Percentiles rank a stretch among this genome's conserved stretches.
phyloP scores from a whole-genome alignment of 2,797 vertebrate genomes.

The Anomalospiza imberbis region DNA sequence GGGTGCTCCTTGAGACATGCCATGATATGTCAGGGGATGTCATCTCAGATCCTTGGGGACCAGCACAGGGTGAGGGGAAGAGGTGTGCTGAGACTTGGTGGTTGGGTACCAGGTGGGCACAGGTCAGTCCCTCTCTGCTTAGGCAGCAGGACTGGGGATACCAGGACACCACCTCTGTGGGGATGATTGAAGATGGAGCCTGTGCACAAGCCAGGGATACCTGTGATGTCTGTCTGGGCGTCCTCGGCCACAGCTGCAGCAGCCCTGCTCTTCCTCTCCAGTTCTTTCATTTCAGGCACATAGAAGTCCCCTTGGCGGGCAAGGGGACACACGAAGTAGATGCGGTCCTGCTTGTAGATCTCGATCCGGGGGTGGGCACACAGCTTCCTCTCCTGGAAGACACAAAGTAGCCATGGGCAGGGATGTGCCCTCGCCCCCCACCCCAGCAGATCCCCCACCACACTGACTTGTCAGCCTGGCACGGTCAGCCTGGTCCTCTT shows the following conservation, averaged over 20 bases:
- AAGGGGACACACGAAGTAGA: conserved; percentile 88
- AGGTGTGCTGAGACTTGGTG: background rate
- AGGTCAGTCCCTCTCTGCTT: background rate
- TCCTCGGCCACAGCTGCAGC: conserved; percentile 74
- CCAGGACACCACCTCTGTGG: background rate
- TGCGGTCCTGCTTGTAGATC: conserved; percentile 86
- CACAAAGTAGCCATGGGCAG: background rate
- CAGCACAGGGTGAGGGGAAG: background rate
- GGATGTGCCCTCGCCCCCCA: fast-evolving
- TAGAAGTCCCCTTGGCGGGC: conserved; percentile 92
- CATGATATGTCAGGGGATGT: background rate
- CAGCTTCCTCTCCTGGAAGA: conserved; percentile 85
- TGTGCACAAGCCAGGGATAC: conserved; percentile 38
- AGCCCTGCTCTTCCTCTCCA: conserved; percentile 75
- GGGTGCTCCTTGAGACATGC: fast-evolving
- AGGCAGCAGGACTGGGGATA: background rate
- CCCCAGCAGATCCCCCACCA: background rate
- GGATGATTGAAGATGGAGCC: fast-evolving
- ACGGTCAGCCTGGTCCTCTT: background rate
- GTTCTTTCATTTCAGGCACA: conserved; percentile 85
- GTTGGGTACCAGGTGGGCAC: background rate
- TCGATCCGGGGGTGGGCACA: conserved; percentile 91
- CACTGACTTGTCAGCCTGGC: fast-evolving
- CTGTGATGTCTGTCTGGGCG: conserved; percentile 82
- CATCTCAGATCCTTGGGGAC: background rate